Conservation (phyloP, 2,888 invertebrate genomes). For the Exocentrus adspersus region DNA sequence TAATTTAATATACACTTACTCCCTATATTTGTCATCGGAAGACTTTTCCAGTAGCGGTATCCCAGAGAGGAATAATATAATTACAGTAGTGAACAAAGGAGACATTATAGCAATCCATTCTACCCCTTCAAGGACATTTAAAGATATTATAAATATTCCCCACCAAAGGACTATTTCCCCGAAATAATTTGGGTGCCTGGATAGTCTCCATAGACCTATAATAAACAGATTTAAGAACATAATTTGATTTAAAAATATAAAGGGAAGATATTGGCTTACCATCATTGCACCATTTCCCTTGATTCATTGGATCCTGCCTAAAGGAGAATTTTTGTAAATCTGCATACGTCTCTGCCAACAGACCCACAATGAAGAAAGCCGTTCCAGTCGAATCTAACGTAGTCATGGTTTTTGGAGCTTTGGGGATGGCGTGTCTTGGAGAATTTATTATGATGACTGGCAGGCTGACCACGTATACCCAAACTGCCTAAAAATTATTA, state of each 20-base stretch:
- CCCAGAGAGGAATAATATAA: conserved; percentile 90
- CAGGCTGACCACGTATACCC: conserved; percentile 91
- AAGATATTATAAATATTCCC: conserved; percentile 90
- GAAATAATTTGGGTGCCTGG: conserved; percentile 94
- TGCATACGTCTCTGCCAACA: conserved; percentile 89
- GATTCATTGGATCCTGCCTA: conserved; percentile 86
- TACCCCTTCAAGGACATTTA: conserved; percentile 84
- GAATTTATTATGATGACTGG: conserved; percentile 93
- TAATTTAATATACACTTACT: no score
- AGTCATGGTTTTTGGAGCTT: conserved; percentile 86
- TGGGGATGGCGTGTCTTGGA: conserved; percentile 78
- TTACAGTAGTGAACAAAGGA: conserved; percentile 86
- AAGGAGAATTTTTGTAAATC: conserved; percentile 94
- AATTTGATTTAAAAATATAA: not conserved
- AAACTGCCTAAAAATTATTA: conserved; percentile 82
- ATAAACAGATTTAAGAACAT: conserved; percentile 22
- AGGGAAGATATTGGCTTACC: conserved; percentile 68
- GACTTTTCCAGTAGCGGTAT: conserved; percentile 89
- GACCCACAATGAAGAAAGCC: conserved; percentile 83
- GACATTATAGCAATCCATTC: conserved; percentile 90
- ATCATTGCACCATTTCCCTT: conserved; percentile 93
- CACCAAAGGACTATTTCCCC: conserved; percentile 95
- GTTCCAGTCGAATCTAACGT: conserved; percentile 88
- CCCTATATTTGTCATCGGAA: conserved; percentile 88
- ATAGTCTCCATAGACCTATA: conserved; percentile 76